These are phyloP conservation scores for Phaonia tiefii DNA, from an alignment of 2,888 invertebrate genomes.

Conservation along the genomic window DNA sequence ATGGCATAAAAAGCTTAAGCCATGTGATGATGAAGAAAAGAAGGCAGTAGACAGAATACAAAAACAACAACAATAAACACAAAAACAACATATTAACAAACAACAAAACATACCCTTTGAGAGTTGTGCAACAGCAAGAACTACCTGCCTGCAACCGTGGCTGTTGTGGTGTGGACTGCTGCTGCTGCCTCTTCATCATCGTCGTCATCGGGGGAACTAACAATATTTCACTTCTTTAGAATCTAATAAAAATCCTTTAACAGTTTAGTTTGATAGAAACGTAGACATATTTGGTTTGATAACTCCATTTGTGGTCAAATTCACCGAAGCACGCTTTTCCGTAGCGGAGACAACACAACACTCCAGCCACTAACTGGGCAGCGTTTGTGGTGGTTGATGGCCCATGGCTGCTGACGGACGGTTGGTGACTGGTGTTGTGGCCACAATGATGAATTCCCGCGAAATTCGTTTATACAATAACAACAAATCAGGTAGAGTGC, in stretches of 20 bases:
- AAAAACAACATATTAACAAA: constrained; percentile 19
- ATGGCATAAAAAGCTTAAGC: background rate
- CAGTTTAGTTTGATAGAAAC: constrained; percentile 70
- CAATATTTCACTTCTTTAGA: constrained; percentile 55
- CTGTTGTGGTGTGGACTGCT: background rate
- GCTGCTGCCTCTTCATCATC: background rate
- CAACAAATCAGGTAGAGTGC: constrained; percentile 27
- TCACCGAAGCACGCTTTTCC: constrained; percentile 76
- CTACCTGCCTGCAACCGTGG: background rate
- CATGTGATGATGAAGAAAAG: background rate
- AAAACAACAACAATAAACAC: constrained; percentile 7
- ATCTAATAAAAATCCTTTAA: constrained; percentile 64
- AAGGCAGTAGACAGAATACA: constrained; percentile 26
- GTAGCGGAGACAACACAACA: background rate
- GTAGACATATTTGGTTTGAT: constrained; percentile 79
- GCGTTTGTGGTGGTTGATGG: constrained; percentile 1
- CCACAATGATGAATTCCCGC: constrained; percentile 75
- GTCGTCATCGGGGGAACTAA: constrained; percentile 2
- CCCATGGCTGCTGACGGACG: constrained; percentile 49
- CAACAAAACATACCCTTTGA: constrained; percentile 62
- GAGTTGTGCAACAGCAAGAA: constrained; percentile 40
- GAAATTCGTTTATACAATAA: constrained; percentile 72
- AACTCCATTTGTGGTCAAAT: constrained; percentile 80
- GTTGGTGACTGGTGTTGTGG: constrained; percentile 54
- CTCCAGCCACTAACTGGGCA: too few relatives aligned